Conservation (phyloP, 2,888 invertebrate species). For the Kryphioiulus occultus region DNA sequence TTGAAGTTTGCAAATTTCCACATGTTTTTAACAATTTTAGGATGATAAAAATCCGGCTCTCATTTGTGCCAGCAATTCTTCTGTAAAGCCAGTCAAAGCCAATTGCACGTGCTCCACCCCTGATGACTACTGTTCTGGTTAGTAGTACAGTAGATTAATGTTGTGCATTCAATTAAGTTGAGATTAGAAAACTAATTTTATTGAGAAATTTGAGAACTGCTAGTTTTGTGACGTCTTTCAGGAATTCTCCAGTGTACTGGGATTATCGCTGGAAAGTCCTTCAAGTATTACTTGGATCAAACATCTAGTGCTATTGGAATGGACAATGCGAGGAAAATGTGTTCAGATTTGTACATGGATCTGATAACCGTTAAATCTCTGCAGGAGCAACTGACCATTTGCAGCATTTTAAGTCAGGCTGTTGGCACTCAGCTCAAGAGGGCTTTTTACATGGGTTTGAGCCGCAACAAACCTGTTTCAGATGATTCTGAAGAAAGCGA, state of each 20-base stretch:
- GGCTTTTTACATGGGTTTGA: conserved; percentile 2
- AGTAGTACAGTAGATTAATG: too few relatives aligned
- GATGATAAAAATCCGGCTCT: background rate
- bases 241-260: background rate
- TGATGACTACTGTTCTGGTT: background rate
- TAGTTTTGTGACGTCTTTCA: background rate
- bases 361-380: background rate
- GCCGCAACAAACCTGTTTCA: background rate
- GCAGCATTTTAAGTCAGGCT: background rate
- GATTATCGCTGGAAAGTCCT: background rate
- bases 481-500: background rate
- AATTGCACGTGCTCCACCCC: background rate
- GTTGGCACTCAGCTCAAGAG: background rate
- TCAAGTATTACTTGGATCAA: background rate
- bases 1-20: too few relatives aligned
- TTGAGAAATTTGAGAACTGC: too few relatives aligned
- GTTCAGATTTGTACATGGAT: background rate
- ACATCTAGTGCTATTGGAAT: background rate
- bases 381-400: background rate
- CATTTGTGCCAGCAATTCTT: background rate
- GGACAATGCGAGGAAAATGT: background rate
- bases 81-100: background rate
- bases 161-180: too few relatives aligned
- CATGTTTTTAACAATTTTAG: background rate
- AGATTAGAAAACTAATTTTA: too few relatives aligned